A percentile compares a stretch with the other conserved stretches of the same genome.
These are phyloP conservation scores for Diogma glabrata DNA, from an alignment of 2,888 invertebrate genomes.

Conservation along the genomic window DNA sequence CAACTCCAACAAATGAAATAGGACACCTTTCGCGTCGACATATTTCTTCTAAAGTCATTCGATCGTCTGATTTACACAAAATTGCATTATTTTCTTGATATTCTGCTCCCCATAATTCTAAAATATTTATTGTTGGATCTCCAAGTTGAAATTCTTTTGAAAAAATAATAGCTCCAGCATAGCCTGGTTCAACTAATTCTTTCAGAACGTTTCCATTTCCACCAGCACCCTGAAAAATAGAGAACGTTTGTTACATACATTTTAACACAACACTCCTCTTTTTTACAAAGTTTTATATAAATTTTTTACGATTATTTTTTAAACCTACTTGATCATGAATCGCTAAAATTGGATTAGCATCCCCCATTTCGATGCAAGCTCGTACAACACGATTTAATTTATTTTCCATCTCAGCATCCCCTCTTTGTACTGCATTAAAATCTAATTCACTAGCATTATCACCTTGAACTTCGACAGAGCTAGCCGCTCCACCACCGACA, in stretches of 20 bases:
- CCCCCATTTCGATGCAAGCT: constrained; percentile 75
- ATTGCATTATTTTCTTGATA: constrained; percentile 94
- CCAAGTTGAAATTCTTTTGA: constrained; percentile 79
- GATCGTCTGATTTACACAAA: constrained; percentile 58
- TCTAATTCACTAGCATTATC: constrained; percentile 76
- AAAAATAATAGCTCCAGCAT: constrained; percentile 79
- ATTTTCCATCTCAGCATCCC: constrained; percentile 98
- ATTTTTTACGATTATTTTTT: background rate
- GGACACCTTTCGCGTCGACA: constrained; percentile 84
- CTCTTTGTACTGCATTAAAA: constrained; percentile 86
- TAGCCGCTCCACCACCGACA: constrained; percentile 97
- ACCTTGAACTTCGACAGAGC: constrained; percentile 90
- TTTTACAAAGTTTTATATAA: background rate
- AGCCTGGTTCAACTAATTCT: constrained; percentile 81
- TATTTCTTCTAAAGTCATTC: constrained; percentile 54
- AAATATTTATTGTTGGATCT: constrained; percentile 83
- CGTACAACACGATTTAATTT: constrained; percentile 89
- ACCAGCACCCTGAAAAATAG: too few relatives aligned
- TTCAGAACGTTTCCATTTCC: constrained; percentile 96
- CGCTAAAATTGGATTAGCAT: constrained; percentile 76
- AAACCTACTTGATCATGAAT: constrained; percentile 92
- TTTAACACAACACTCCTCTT: background rate
- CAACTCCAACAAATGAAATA: constrained; percentile 83
- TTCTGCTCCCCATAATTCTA: constrained; percentile 97
- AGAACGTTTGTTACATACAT: constrained; percentile 21